Base-by-base conservation (phyloP, 1,140 invertebrate species). In the Argopecten irradians region DNA sequence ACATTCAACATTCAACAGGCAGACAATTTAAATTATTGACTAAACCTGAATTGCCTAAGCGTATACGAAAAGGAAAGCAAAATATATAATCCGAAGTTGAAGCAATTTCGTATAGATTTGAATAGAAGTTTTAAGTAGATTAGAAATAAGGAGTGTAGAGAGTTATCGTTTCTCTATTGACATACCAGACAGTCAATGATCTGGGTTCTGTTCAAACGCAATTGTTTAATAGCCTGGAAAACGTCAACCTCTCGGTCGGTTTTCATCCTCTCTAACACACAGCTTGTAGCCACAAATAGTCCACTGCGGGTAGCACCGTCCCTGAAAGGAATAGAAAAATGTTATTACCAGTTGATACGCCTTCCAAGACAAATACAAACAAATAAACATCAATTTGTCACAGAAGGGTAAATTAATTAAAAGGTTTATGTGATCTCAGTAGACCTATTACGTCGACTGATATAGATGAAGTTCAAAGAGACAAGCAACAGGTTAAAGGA, bases 221-320 rank as follows among this genome's bases (percentile, higher is more conserved):
- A 90, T 84, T 94, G 93, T 92, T 95, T 95, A 8, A 96, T 94
- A 34, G 95, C 95, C 86, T 96, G 95, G 91, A 96, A 96, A 28
- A 96, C 95, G 89, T 96, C 95, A 8, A 96, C 94, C 91, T 96
- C 94, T 83, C 95, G 94, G 35, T 96, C 96, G 14, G 93, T 92
- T 88, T 94, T 93, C 46, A 96, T 91, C 86, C 95, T 91, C 90
- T 96, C 96, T 43, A 96, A 88, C 32, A 96, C 92, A 86, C 94
- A 93, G 87, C 93, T 93, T 13, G 95, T 92, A 14, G 94, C 94
- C 86, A 94, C 94, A 87, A 95, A 96, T n/a, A 96, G 83, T 0
- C 96, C 96, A 87, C 93, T 94, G 39, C 94, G 90, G 22, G 71
- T 43, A 1, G 86, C 87, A 39, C 90, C 91, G 35, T 90, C 43